Evolutionary conservation across 1,140 invertebrate species (phyloP).

Genomic region (Drosophila bipectinata): DNA sequence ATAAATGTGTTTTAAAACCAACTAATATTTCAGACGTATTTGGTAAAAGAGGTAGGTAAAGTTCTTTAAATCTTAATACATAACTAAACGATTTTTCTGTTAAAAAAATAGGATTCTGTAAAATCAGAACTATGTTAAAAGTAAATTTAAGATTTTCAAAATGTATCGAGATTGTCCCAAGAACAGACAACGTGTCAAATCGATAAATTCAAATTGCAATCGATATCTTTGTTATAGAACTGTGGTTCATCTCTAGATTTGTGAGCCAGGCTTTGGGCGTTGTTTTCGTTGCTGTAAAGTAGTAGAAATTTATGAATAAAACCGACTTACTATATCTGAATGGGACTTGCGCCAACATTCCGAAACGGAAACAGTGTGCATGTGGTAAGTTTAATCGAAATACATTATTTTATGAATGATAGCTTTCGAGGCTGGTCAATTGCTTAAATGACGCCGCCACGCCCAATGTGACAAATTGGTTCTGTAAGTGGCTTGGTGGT

Average conservation of each 20-base stretch:
- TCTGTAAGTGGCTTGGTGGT: slow-evolving; percentile 31
- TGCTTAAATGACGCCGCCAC: slow-evolving; percentile 58
- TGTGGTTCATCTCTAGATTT: slow-evolving; percentile 19
- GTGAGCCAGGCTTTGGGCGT: slow-evolving; percentile 76
- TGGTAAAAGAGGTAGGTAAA: too few species aligned
- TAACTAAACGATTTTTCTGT: too few species aligned
- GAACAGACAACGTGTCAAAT: neutral
- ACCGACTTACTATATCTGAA: slow-evolving; percentile 16
- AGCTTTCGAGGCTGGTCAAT: slow-evolving; percentile 2
- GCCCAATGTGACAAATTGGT: slow-evolving; percentile 62
- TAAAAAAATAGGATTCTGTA: too few species aligned
- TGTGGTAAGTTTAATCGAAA: slow-evolving; percentile 53
- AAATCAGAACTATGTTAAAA: too few species aligned
- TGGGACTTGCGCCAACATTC: slow-evolving; percentile 37
- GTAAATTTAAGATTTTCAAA: neutral
- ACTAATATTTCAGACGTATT: too few species aligned
- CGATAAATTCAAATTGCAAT: neutral
- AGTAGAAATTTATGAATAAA: slow-evolving; percentile 9
- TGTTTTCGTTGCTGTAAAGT: slow-evolving; percentile 56
- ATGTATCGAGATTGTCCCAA: neutral
- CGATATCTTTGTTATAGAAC: neutral
- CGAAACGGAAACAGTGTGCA: slow-evolving; percentile 22
- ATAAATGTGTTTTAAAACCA: neutral
- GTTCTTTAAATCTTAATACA: too few species aligned
- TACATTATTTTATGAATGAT: neutral